Evolutionary conservation across 2,797 vertebrate species (phyloP).

Genomic region (Crocidura indochinensis): DNA sequence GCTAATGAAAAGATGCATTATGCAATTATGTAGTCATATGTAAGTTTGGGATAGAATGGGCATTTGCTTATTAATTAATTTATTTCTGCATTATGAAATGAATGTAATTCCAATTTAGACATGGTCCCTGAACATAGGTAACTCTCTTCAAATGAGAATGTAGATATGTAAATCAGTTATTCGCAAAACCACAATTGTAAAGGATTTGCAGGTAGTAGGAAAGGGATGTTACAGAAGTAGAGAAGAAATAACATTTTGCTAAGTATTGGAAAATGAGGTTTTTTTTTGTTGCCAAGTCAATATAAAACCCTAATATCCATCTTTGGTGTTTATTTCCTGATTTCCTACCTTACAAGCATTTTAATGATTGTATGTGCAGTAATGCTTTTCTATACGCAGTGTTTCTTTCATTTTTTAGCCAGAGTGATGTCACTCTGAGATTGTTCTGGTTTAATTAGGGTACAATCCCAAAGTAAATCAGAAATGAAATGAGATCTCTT

Average conservation of each 20-base stretch:
- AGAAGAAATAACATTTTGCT: not conserved
- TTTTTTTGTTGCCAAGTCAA: slow-evolving; percentile 1
- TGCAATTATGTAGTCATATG: not conserved
- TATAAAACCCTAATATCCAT: not conserved
- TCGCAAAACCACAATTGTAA: not conserved
- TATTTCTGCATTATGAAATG: not conserved
- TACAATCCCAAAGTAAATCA: slow-evolving; percentile 65
- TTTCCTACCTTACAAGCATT: not conserved
- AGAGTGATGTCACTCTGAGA: slow-evolving; percentile 67
- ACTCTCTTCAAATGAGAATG: not conserved
- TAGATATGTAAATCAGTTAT: not conserved
- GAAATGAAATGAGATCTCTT: slow-evolving; percentile 71
- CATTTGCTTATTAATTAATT: too few relatives aligned
- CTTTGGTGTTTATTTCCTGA: slow-evolving; percentile 2
- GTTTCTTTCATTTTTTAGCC: slow-evolving; percentile 46
- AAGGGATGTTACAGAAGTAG: not conserved
- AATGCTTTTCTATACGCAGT: slow-evolving; percentile 19
- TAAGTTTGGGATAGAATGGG: not conserved
- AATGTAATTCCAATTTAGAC: not conserved
- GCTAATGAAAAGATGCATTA: not conserved
- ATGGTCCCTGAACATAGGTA: not conserved
- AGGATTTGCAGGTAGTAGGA: not conserved
- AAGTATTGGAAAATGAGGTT: not conserved
- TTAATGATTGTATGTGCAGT: not conserved
- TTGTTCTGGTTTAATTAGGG: slow-evolving; percentile 51